phyloP scores from a whole-genome alignment of 2,797 vertebrate species.

The Sebastes vulpes region DNA sequence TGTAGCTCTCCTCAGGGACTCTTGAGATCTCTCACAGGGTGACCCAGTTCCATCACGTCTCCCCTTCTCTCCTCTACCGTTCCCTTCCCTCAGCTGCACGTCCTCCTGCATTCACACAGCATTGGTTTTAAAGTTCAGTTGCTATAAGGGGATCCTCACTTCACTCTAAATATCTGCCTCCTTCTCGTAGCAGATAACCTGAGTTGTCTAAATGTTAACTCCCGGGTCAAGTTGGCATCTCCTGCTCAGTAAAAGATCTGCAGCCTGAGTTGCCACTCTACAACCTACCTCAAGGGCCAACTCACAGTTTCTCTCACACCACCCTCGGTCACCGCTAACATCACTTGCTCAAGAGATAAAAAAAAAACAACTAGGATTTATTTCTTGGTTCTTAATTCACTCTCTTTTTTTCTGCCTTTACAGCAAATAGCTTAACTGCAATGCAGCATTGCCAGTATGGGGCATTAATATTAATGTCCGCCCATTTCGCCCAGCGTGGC shows the following conservation, averaged over 20 bases:
- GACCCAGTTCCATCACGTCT: conserved; percentile 85
- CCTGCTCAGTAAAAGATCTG: conserved; percentile 27
- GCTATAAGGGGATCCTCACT: conserved; percentile 18
- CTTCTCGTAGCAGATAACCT: not conserved
- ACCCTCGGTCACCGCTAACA: conserved; percentile 41
- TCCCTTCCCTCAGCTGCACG: conserved; percentile 23
- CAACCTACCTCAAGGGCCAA: conserved; percentile 8
- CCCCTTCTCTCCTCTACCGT: conserved; percentile 59
- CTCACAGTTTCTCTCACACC: conserved; percentile 11
- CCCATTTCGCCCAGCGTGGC: conserved; percentile 77
- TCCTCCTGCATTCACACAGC: conserved; percentile 25
- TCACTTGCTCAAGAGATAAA: conserved; percentile 44
- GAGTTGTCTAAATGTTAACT: conserved; percentile 37
- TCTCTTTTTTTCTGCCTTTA: conserved; percentile 63
- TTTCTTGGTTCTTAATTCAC: conserved; percentile 61
- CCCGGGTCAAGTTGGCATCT: conserved; percentile 24
- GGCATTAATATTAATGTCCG: conserved; percentile 85
- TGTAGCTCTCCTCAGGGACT: conserved; percentile 77
- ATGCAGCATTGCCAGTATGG: conserved; percentile 83
- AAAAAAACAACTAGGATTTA: conserved; percentile 37
- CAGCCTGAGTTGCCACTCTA: not conserved
- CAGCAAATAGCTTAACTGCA: conserved; percentile 83
- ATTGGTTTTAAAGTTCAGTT: conserved; percentile 30
- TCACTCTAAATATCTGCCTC: conserved; percentile 9
- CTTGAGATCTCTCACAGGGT: conserved; percentile 80